phyloP scores from a whole-genome alignment of 2,113 vertebrate species.

The Tor tambroides region DNA sequence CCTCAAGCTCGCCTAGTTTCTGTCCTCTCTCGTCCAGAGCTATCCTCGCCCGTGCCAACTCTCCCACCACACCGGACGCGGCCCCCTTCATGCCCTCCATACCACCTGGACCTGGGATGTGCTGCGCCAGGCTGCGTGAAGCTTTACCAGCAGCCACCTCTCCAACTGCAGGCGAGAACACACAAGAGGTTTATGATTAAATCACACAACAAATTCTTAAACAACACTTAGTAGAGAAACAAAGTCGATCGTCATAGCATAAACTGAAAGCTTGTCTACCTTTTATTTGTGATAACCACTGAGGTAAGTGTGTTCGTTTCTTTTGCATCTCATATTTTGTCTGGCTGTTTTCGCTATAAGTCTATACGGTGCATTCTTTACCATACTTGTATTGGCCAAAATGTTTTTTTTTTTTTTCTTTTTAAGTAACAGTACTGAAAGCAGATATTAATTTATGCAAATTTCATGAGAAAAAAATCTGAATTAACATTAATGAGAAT shows the following conservation, averaged over 20 bases:
- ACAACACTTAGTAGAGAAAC: too few species aligned
- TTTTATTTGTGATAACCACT: too few species aligned
- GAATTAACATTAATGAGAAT: not conserved
- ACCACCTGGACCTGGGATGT: constrained; percentile 94
- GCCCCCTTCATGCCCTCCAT: constrained; percentile 98
- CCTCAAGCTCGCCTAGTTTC: constrained; percentile 94
- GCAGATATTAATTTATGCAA: too few species aligned
- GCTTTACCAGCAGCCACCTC: constrained; percentile 91
- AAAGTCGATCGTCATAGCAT: too few species aligned
- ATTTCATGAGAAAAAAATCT: not conserved
- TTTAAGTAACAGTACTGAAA: too few species aligned
- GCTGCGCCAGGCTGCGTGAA: constrained; percentile 93
- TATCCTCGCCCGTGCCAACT: constrained; percentile 90
- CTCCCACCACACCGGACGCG: constrained; percentile 92
- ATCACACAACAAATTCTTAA: too few species aligned
- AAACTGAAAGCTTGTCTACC: too few species aligned
- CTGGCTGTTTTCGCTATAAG: too few species aligned
- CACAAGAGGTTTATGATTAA: not conserved
- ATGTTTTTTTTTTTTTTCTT: too few species aligned
- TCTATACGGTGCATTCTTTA: too few species aligned
- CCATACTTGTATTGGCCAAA: too few species aligned
- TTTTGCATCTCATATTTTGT: not conserved
- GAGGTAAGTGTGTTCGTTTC: too few species aligned
- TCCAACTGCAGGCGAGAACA: constrained; percentile 79
- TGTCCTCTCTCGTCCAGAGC: constrained; percentile 97